Percentiles rank a stretch among this genome's conserved stretches.
Conservation (phyloP, 2,888 invertebrate species). For the Gymnosoma rotundatum region DNA sequence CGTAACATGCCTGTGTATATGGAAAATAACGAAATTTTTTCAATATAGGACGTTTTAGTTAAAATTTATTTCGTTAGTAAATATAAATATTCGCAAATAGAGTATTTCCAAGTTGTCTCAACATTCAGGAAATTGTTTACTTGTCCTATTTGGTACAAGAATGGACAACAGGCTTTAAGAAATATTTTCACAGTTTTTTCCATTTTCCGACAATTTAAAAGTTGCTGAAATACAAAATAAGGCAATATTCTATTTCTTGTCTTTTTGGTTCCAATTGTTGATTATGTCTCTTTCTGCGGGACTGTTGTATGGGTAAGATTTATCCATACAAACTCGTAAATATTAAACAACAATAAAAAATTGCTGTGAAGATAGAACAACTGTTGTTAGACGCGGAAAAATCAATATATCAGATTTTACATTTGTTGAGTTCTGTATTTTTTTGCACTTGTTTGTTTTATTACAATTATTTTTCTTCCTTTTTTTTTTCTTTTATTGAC, state of each 20-base stretch:
- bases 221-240: slow-evolving; percentile 35
- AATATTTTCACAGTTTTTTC: slow-evolving; percentile 5
- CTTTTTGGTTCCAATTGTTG: slow-evolving; percentile 26
- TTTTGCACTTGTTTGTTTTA: slow-evolving; percentile 70
- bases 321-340: slow-evolving; percentile 38
- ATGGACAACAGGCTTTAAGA: slow-evolving; percentile 10
- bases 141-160: neutral
- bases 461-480: slow-evolving; percentile 1
- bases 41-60: too few species aligned
- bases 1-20: too few species aligned
- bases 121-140: neutral
- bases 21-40: too few species aligned
- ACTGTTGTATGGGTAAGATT: slow-evolving; percentile 19
- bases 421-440: slow-evolving; percentile 58
- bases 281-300: slow-evolving; percentile 2
- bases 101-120: neutral
- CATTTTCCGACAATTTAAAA: slow-evolving; percentile 35
- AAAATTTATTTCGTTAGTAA: neutral
- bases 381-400: slow-evolving; percentile 69
- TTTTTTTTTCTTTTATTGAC: slow-evolving; percentile 75
- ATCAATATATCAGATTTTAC: slow-evolving; percentile 70
- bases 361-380: slow-evolving; percentile 7
- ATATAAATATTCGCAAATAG: neutral
- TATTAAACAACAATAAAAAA: slow-evolving; percentile 6
- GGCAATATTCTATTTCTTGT: slow-evolving; percentile 4